These are phyloP conservation scores for Tyrannus savana DNA, from an alignment of 2,113 vertebrate species.

Conservation along the genomic window DNA sequence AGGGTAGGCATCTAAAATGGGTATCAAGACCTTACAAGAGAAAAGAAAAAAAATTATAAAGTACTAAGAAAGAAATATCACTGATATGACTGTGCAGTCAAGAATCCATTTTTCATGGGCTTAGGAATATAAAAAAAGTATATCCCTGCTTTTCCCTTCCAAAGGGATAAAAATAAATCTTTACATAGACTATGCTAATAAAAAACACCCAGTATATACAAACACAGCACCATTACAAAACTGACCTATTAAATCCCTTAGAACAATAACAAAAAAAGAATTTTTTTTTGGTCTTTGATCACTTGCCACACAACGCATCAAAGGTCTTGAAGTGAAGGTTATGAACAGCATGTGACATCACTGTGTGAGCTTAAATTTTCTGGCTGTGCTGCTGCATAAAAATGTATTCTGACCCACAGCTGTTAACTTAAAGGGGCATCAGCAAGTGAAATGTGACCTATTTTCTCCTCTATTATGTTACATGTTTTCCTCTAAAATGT, in stretches of 20 bases:
- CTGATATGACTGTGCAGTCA: neutral
- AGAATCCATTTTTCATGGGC: neutral
- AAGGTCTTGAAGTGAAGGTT: slow-evolving; percentile 11
- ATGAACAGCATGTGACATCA: neutral
- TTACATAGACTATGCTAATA: neutral
- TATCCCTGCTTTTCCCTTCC: neutral
- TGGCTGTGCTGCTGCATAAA: neutral
- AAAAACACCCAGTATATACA: neutral
- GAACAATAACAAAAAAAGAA: neutral
- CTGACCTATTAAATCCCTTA: neutral
- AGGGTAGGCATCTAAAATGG: neutral
- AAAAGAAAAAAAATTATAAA: neutral
- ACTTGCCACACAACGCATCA: neutral
- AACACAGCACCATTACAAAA: neutral
- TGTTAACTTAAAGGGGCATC: slow-evolving; percentile 12
- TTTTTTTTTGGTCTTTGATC: neutral
- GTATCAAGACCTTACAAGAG: neutral
- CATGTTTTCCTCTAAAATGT: slow-evolving; percentile 24
- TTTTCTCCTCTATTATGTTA: slow-evolving; percentile 3
- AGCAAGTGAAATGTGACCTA: slow-evolving; percentile 34
- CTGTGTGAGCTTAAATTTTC: neutral
- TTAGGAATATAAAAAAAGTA: neutral
- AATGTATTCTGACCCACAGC: neutral
- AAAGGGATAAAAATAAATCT: neutral
- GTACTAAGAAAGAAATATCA: neutral